Conservation (phyloP, 2,113 vertebrate genomes). For the Astur gentilis region DNA sequence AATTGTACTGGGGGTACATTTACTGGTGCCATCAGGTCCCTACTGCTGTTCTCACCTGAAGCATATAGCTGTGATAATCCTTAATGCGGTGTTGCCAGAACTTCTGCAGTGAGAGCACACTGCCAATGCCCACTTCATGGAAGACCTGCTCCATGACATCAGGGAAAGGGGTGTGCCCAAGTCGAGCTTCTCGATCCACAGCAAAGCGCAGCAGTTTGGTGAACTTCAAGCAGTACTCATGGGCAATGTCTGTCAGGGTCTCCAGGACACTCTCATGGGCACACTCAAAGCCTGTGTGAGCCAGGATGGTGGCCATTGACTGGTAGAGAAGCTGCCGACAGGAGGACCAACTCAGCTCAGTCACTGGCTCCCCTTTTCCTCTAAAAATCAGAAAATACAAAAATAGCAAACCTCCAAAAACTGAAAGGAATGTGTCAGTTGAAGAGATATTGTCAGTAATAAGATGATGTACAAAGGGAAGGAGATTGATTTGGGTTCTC, state of each 20-base stretch:
- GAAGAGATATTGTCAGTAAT: not conserved
- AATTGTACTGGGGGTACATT: not conserved
- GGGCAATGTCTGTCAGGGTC: constrained; percentile 90
- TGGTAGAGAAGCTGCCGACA: constrained; percentile 96
- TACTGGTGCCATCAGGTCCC: rapidly evolving
- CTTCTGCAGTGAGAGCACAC: constrained; percentile 89
- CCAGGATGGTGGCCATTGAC: constrained; percentile 92
- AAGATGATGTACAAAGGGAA: not conserved
- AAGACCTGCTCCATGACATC: constrained; percentile 97
- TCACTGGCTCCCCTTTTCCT: constrained; percentile 95
- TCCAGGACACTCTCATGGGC: constrained; percentile 94
- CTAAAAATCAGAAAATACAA: constrained; percentile 62
- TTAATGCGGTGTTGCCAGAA: constrained; percentile 99
- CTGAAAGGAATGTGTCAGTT: not conserved
- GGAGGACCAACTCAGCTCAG: constrained; percentile 91
- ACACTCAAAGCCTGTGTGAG: constrained; percentile 91
- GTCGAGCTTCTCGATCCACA: constrained; percentile 88
- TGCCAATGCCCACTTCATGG: constrained; percentile 94
- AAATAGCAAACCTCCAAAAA: not conserved
- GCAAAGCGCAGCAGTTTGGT: constrained; percentile 88
- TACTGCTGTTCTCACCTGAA: constrained; percentile 80
- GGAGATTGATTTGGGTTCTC: not conserved
- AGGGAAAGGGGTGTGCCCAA: constrained; percentile 89
- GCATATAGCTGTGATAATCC: constrained; percentile 96
- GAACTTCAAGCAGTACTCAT: constrained; percentile 92